Conservation (phyloP, 2,797 vertebrate genomes). For the Champsocephalus esox region DNA sequence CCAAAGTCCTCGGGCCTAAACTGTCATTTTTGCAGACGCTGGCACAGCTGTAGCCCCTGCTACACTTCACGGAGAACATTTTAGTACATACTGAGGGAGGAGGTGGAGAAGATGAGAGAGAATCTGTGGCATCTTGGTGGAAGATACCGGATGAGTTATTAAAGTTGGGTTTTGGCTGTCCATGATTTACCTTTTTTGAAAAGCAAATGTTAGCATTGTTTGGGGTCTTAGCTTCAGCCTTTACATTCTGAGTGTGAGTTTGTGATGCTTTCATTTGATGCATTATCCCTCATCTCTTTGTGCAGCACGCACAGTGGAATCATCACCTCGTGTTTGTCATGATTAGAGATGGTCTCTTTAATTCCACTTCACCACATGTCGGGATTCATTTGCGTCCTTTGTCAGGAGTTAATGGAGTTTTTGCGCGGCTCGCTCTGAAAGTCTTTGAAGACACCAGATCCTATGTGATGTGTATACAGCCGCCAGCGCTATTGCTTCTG, state of each 20-base stretch:
- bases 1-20: conserved; percentile 93
- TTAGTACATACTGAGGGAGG: conserved; percentile 53
- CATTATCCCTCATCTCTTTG: conserved; percentile 30
- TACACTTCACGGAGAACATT: conserved; percentile 67
- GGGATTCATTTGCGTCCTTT: conserved; percentile 99
- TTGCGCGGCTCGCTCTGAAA: conserved; percentile 95
- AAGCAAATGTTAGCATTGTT: conserved; percentile 14
- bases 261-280: conserved; percentile 53
- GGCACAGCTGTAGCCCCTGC: conserved; percentile 90
- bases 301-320: conserved; percentile 48
- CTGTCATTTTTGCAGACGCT: conserved; percentile 94
- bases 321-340: conserved; percentile 94
- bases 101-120: conserved; percentile 40
- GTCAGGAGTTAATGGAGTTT: conserved; percentile 99
- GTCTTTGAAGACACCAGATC: conserved; percentile 99
- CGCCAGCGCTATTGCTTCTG: conserved; percentile 92
- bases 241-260: conserved; percentile 14
- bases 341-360: conserved; percentile 99
- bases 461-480: conserved; percentile 99
- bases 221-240: conserved; percentile 25
- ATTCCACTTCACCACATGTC: conserved; percentile 99
- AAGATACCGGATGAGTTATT: conserved; percentile 61
- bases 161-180: conserved; percentile 37
- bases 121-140: conserved; percentile 21
- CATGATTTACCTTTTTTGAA: conserved; percentile 23